Evolutionary conservation across 2,113 vertebrate species (phyloP), one percentile per base, ranked within the genome.

Genomic region (Hyaena hyaena): DNA sequence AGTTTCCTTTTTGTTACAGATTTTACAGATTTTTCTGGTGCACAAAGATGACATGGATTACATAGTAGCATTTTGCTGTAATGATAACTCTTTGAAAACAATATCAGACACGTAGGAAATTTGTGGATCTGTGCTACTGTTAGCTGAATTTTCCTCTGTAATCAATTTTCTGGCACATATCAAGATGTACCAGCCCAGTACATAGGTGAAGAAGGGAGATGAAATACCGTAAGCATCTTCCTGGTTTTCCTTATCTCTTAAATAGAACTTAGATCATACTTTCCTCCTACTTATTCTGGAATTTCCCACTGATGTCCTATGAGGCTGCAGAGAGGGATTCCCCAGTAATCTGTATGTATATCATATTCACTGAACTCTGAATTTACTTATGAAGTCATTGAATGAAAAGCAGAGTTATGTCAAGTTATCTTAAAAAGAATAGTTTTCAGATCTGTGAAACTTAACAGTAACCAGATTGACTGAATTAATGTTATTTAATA

Each of bases 41-140:
- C 12, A 83, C 21, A 45, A 63, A 5, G 63, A 73, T 45, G 31
- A 86, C 28, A 71, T 73, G 48, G 58, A 73, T 85, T 81, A 91
- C 94, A 77, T 43, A 90, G 24, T 31, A 73, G 10, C 43, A 21
- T 93, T 96, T 94, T 31, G 65, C 48, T 95, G 6, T 81, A 74
- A 89, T 88, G 66, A 68, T 74, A 93, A 69, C 16, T 73, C 53
- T 94, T 92, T 45, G n/a, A 77, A 97, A 92, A 93, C 83, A 83
- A 61, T 65, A 94, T 48, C 68, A 89, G 66, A 84, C 10, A 55
- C n/a, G 21, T 35, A 15, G 19, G 12, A 15, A 73, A 74, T 45
- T 76, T 77, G 31, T 10, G 35, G 23, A 48, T 35, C 48, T 82
- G 96, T 89, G 39, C 58, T 92, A 53, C 14, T 4, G n/a, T 83